Percentiles rank a stretch among this genome's conserved stretches.
phyloP scores from a whole-genome alignment of 1,140 invertebrate genomes.

The Plodia interpunctella region DNA sequence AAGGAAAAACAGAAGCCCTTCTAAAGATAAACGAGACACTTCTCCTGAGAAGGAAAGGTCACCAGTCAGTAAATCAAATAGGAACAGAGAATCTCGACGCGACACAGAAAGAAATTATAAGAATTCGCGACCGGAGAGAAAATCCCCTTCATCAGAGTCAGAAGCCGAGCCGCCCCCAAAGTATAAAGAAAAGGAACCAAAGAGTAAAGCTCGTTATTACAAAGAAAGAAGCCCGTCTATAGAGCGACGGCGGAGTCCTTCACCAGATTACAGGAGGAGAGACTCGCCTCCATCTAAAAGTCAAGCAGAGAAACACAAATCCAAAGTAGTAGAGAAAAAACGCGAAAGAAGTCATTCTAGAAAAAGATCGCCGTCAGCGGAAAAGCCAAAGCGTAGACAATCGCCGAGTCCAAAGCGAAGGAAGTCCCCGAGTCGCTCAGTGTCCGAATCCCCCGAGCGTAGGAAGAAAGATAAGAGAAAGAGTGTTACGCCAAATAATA shows the following conservation, averaged over 20 bases:
- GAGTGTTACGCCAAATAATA: constrained; percentile 32
- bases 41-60: constrained; percentile 42
- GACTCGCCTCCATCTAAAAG: constrained; percentile 27
- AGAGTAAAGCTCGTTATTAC: constrained; percentile 34
- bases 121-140: constrained; percentile 30
- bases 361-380: constrained; percentile 39
- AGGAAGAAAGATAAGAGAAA: constrained; percentile 45
- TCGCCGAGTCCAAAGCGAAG: constrained; percentile 36
- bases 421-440: constrained; percentile 41
- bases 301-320: constrained; percentile 42
- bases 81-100: constrained; percentile 36
- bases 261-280: constrained; percentile 34
- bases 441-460: constrained; percentile 35
- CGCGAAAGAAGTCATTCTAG: constrained; percentile 33
- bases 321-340: constrained; percentile 37
- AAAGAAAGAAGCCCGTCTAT: constrained; percentile 39
- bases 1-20: constrained; percentile 39
- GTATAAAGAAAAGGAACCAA: constrained; percentile 35
- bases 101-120: constrained; percentile 48
- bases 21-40: constrained; percentile 37
- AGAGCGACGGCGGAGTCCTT: constrained; percentile 34
- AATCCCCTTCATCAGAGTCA: constrained; percentile 40
- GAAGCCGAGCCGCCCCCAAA: constrained; percentile 41
- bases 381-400: constrained; percentile 26
- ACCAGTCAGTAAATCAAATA: constrained; percentile 27